phyloP scores from a whole-genome alignment of 2,113 vertebrate species.

The Campylorhamphus procurvoides region DNA sequence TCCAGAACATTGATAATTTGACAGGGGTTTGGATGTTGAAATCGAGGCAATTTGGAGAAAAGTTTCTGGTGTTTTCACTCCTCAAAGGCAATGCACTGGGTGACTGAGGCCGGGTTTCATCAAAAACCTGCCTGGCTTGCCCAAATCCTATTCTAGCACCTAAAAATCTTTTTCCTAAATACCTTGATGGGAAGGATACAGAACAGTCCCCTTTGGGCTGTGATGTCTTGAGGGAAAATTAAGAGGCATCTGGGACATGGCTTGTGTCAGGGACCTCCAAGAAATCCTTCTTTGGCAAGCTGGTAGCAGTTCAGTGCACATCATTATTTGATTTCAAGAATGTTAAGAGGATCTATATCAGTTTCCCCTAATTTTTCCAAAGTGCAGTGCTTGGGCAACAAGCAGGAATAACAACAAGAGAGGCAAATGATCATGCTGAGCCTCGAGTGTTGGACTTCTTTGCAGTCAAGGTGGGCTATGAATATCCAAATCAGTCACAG shows the following conservation, averaged over 20 bases:
- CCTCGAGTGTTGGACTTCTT: not conserved
- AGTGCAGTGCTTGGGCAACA: not conserved
- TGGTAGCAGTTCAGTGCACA: not conserved
- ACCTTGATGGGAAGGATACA: not conserved
- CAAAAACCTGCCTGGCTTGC: not conserved
- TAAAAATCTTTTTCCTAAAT: not conserved
- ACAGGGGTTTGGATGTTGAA: not conserved
- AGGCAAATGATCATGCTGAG: not conserved
- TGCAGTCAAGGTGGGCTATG: not conserved
- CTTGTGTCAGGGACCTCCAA: not conserved
- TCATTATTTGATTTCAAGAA: not conserved
- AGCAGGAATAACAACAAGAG: not conserved
- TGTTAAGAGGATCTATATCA: not conserved
- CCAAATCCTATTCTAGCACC: not conserved
- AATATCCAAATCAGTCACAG: accelerated
- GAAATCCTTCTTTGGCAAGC: not conserved
- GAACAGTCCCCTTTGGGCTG: not conserved
- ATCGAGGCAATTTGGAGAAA: not conserved
- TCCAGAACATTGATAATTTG: not conserved
- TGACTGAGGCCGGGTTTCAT: not conserved
- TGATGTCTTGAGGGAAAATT: not conserved
- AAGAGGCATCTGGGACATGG: not conserved
- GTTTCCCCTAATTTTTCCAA: not conserved
- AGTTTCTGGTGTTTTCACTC: not conserved
- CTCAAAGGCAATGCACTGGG: not conserved